phyloP scores from a whole-genome alignment of 1,140 invertebrate genomes.

The Drepana arcuata region DNA sequence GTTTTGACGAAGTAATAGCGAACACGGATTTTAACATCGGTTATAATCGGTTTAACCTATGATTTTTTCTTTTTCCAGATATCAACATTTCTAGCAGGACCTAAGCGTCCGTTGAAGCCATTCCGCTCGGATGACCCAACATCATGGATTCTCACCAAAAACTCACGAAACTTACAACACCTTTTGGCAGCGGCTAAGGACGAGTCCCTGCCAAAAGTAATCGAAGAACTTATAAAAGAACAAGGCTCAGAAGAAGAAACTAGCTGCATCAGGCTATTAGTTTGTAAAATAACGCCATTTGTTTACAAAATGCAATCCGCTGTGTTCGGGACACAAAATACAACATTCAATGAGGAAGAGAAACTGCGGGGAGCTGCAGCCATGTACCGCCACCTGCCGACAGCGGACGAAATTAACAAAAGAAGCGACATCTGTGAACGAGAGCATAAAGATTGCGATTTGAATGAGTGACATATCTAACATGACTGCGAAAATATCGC shows the following conservation, averaged over 20 bases:
- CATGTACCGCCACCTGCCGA: constrained; percentile 77
- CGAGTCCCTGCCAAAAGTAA: constrained; percentile 73
- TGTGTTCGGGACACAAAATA: constrained; percentile 54
- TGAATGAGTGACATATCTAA: constrained; percentile 49
- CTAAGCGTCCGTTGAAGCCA: constrained; percentile 23
- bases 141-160: constrained; percentile 47
- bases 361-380: constrained; percentile 34
- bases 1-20: no score
- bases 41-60: no score
- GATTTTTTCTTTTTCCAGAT: constrained; percentile 58
- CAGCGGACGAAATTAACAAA: constrained; percentile 74
- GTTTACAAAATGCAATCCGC: constrained; percentile 82
- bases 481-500: no score
- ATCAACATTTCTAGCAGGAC: constrained; percentile 59
- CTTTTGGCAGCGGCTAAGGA: constrained; percentile 74
- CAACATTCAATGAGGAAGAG: constrained; percentile 13
- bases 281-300: constrained; percentile 84
- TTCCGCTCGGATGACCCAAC: constrained; percentile 39
- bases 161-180: constrained; percentile 67
- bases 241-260: constrained; percentile 73
- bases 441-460: constrained; percentile 71
- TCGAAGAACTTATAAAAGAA: constrained; percentile 75
- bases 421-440: constrained; percentile 78
- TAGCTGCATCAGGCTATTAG: constrained; percentile 79
- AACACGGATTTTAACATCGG: no score